phyloP scores from a whole-genome alignment of 2,113 vertebrate species.

The Thalassoma bifasciatum region DNA sequence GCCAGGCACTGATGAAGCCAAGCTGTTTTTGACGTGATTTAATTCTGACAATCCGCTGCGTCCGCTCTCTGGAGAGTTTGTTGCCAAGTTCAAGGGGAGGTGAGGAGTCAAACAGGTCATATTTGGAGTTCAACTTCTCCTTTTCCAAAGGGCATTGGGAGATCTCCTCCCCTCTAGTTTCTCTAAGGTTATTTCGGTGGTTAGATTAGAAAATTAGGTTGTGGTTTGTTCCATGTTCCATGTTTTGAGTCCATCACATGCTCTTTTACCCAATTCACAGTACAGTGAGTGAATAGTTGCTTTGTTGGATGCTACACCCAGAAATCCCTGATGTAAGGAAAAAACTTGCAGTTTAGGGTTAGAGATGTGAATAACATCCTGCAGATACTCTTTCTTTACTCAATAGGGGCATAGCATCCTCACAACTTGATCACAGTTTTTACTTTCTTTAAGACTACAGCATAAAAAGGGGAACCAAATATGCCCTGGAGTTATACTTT shows the following conservation, averaged over 20 bases:
- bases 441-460: background rate
- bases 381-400: no score
- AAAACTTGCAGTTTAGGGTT: background rate
- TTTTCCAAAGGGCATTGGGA: constrained; percentile 14
- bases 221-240: constrained; percentile 18
- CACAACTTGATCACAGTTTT: background rate
- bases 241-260: constrained; percentile 37
- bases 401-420: no score
- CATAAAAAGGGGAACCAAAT: background rate
- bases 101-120: constrained; percentile 47
- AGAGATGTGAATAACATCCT: no score
- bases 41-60: constrained; percentile 38
- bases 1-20: constrained; percentile 39
- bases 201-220: constrained; percentile 25
- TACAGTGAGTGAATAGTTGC: constrained; percentile 26
- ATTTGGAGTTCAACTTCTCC: constrained; percentile 28
- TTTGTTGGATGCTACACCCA: constrained; percentile 36
- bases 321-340: background rate
- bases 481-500: no score
- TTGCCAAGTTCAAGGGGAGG: constrained; percentile 54
- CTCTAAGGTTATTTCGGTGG: constrained; percentile 20
- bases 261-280: constrained; percentile 19
- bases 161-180: background rate
- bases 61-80: constrained; percentile 32
- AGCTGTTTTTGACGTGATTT: constrained; percentile 56